Evolutionary conservation across 2,888 invertebrate species (phyloP), one percentile per base, ranked within the genome.

Genomic region (Acheta domesticus): DNA sequence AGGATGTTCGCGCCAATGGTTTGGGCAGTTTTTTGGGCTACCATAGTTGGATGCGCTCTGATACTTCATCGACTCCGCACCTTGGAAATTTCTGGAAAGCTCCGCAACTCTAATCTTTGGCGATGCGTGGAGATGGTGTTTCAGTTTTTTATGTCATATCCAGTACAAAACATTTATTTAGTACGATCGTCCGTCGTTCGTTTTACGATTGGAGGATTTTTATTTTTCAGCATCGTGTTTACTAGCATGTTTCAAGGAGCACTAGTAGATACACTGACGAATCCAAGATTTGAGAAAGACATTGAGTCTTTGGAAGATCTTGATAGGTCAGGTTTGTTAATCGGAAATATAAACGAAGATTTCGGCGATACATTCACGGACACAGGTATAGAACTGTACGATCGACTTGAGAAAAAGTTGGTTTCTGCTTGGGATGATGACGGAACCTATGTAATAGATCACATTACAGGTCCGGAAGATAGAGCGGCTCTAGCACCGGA

Each of bases 221-320:
- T 19, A 12, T 62, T 62, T 4, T 62, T 62, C n/a, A 62, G 62
- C 16, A 62, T 62, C 62, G 62, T 62, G 14, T 62, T 62, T n/a
- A 62, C 62, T 19, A 62, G 62, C n/a, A n/a, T 62, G 62, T 62
- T 62, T 62, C 62, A 62, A 62, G 62, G 62, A 62, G 62, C 62
- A 19, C n/a, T 62, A 11, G 16, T 62, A 14, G 62, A 62, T 62
- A 62, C 62, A n/a, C 14, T 62, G 62, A 62, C 62, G n/a, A 62
- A 62, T 62, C 62, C 62, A 12, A 12, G 62, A n/a, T 62, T 5
- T 62, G 62, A 62, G 8, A 62, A 14, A 62, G 62, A 62, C n/a
- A n/a, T 62, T 19, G 5, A n/a, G 3, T 19, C 62, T 62, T n/a
- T 62, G 16, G 62, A 62, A 62, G 62, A 62, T 19, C 62, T 62